Evolutionary conservation across 2,888 invertebrate species (phyloP), one percentile per base, ranked within the genome.

Genomic region (Gastracanthus pulcherrimus): DNA sequence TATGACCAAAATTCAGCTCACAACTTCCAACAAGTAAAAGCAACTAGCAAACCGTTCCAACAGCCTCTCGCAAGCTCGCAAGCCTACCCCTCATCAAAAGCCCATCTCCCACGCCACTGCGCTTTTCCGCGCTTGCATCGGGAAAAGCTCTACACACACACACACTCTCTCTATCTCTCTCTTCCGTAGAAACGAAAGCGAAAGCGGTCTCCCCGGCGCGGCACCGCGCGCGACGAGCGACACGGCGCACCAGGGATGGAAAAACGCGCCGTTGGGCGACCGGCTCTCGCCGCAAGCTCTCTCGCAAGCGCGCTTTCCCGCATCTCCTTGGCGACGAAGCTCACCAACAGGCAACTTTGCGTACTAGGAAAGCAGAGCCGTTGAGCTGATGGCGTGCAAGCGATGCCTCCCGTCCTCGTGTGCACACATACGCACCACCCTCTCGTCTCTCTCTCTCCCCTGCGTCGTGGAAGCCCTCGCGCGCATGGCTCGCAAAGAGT

Each of bases 291-390:
- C 34, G 62, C 5, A 34, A 62, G 62, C 62, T n/a, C n/a, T n/a
- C n/a, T 7, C 62, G 82, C 76, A 74, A 76, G 76, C 80, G 72
- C 76, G 23, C n/a, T n/a, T n/a, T n/a, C n/a, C n/a, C n/a, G n/a
- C 72, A 84, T 84, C 81, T 62, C 83, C 83, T 80, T 81, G 83
- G 81, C 82, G 84, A 84, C 85, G 85, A 86, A 87, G 86, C 85
- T 86, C 84, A 45, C 81, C 74, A 77, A 82, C 82, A 80, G 84
- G 82, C 85, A 84, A 86, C 86, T 86, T 87, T 83, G 82, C 80
- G 81, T 84, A 87, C 83, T 84, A 87, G 87, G 86, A 51, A 80
- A 86, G 76, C 85, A 87, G 86, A 76, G 48, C 36, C 23, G 55
- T 34, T 29, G 58, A 11, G 48, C n/a, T 58, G 34, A 23, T 31